Base-by-base conservation (phyloP, 2,888 invertebrate species). In the Teleogryllus oceanicus region DNA sequence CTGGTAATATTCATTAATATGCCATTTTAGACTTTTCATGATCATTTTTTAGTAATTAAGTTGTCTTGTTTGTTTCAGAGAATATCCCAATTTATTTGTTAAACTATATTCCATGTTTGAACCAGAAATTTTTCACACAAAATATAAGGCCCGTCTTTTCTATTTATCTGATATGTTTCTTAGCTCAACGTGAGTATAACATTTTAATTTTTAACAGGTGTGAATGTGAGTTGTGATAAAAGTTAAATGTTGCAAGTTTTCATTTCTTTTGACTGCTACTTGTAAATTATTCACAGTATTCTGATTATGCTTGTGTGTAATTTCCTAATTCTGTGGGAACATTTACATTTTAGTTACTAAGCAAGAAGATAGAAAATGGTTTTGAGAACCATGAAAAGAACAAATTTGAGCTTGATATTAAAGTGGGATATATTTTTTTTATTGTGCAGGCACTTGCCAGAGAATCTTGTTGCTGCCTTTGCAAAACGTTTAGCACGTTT, bases 61-160 rank as follows among this genome's bases (percentile, higher is more conserved):
- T 37, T 37, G 37, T 5, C 8, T 37, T 37, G 37, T 37, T 37
- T 37, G 37, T 37, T 37, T 37, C 37, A 90, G 91, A 82, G 94
- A 97, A 85, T 98, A 97, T 88, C 98, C 98, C 0, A 94, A 96
- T 86, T 96, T 99, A 86, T 99, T 96, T 88, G 92, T 92, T 84
- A 96, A 98, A 85, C 89, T 99, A n/a, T 99, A 99, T 88, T 94
- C 94, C 24, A 93, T 99, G 92, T 94, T 97, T 85, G 94, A 95
- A 85, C 95, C 96, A 0, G 94, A 94, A 84, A 93, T 98, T 84
- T 96, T 98, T 87, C 94, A 94, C 85, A 96, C 95, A 16, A 94
- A 96, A 84, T 96, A 95, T 88, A 95, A 96, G 86, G 92, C 94
- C 1, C 90, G 97, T 76, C 92, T 99, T 80, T 93, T 98, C 87